Conservation (phyloP, 2,888 invertebrate genomes). For the Chouioia cunea region DNA sequence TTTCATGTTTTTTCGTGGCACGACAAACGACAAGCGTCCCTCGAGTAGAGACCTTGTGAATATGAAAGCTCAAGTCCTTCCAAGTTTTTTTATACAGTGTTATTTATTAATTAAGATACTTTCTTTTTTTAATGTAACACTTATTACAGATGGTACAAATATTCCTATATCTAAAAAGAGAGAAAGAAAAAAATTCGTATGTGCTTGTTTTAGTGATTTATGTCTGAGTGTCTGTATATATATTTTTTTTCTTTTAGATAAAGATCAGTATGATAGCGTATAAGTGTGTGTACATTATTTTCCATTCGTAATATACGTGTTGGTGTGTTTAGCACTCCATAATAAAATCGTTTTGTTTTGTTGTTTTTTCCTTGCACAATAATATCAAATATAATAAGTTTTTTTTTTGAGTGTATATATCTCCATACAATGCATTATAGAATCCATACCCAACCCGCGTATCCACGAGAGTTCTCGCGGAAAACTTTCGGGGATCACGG, state of each 20-base stretch:
- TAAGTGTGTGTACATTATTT: constrained; percentile 23
- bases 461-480: constrained; percentile 19
- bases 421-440: constrained; percentile 21
- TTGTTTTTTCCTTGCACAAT: too few species aligned
- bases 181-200: constrained; percentile 33
- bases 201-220: constrained; percentile 17
- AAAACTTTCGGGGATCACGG: constrained; percentile 16
- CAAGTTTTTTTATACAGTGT: constrained; percentile 51
- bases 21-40: constrained; percentile 47
- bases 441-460: not conserved
- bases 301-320: not conserved
- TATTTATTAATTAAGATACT: constrained; percentile 58
- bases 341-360: too few species aligned
- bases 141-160: constrained; percentile 68
- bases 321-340: too few species aligned
- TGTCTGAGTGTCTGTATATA: constrained; percentile 13
- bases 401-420: too few species aligned
- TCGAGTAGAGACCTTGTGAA: constrained; percentile 44
- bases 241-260: constrained; percentile 16
- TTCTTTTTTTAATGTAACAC: constrained; percentile 60
- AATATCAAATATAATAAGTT: too few species aligned
- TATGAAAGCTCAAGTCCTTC: constrained; percentile 43
- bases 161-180: constrained; percentile 62
- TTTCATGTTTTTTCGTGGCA: constrained; percentile 33
- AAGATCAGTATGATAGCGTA: constrained; percentile 9